Conservation (phyloP, 2,888 invertebrate genomes). For the Caenorhabditis sp. region DNA sequence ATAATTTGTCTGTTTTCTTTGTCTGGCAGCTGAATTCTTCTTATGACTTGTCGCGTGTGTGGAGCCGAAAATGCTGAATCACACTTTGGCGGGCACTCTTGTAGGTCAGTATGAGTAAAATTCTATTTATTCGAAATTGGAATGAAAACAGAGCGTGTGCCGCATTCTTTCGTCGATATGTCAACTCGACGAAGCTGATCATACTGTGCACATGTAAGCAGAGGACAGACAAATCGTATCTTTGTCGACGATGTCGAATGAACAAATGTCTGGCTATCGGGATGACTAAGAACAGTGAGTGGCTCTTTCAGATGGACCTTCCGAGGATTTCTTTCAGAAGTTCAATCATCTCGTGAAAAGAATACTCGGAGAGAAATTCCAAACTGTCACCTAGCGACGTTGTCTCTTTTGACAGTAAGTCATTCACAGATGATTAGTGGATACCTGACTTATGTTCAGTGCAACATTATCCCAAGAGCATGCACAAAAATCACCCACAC, state of each 20-base stretch:
- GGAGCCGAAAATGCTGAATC: constrained; percentile 24
- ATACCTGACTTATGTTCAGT: constrained; percentile 6
- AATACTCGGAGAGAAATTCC: not conserved
- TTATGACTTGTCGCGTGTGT: constrained; percentile 45
- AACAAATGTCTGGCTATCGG: constrained; percentile 13
- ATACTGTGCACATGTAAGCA: constrained; percentile 21
- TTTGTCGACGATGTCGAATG: constrained; percentile 41
- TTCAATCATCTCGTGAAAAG: constrained; percentile 40
- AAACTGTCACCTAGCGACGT: not conserved
- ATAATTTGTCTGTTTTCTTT: not conserved
- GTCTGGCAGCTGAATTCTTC: not conserved
- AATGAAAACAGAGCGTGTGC: constrained; percentile 39
- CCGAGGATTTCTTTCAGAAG: constrained; percentile 22
- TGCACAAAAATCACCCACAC: constrained; percentile 32
- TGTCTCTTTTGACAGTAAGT: constrained; percentile 41
- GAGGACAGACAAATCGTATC: not conserved
- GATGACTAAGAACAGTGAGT: constrained; percentile 41
- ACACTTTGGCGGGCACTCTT: constrained; percentile 46
- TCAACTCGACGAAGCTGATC: not conserved
- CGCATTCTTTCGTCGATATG: constrained; percentile 41
- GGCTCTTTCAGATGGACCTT: not conserved
- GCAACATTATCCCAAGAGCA: constrained; percentile 23
- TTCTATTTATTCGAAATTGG: not conserved
- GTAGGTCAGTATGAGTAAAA: constrained; percentile 5
- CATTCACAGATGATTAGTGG: not conserved